Evolutionary conservation across 2,888 invertebrate genomes (phyloP).

Genomic region (Cephus sareptanus): DNA sequence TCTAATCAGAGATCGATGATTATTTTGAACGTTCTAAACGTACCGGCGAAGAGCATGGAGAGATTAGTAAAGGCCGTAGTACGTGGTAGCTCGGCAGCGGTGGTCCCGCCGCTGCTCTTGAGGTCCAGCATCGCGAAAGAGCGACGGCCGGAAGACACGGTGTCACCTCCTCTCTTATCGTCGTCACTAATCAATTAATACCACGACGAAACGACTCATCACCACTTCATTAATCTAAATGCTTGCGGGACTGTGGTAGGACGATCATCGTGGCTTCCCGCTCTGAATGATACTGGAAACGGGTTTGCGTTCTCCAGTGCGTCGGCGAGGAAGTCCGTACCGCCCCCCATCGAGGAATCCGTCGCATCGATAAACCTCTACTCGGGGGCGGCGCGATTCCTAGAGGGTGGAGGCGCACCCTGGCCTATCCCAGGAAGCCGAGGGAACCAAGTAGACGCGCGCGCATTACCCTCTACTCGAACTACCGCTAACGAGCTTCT

Average conservation of each 20-base stretch:
- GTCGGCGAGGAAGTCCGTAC: constrained; percentile 14
- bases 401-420: constrained; percentile 31
- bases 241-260: constrained; percentile 13
- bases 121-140: constrained; percentile 83
- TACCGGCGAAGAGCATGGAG: constrained; percentile 95
- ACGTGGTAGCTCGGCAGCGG: constrained; percentile 90
- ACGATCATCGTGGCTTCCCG: constrained; percentile 58
- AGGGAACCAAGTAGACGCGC: constrained; percentile 28
- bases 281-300: constrained; percentile 53
- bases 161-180: not conserved
- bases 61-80: constrained; percentile 93
- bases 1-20: not conserved
- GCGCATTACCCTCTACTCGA: not conserved
- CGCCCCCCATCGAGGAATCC: constrained; percentile 14
- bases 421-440: constrained; percentile 26
- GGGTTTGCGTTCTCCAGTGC: constrained; percentile 13
- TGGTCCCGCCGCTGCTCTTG: constrained; percentile 89
- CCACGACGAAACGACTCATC: constrained; percentile 4
- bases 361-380: not conserved
- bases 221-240: constrained; percentile 8
- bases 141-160: constrained; percentile 14
- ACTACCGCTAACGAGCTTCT: constrained; percentile 3
- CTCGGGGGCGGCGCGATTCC: constrained; percentile 9
- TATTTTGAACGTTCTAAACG: constrained; percentile 57
- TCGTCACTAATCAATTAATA: not conserved